A percentile compares a stretch with the other conserved stretches of the same genome.
These are phyloP conservation scores for Xanthorhoe spadicearia DNA, from an alignment of 2,888 invertebrate species.

Conservation along the genomic window DNA sequence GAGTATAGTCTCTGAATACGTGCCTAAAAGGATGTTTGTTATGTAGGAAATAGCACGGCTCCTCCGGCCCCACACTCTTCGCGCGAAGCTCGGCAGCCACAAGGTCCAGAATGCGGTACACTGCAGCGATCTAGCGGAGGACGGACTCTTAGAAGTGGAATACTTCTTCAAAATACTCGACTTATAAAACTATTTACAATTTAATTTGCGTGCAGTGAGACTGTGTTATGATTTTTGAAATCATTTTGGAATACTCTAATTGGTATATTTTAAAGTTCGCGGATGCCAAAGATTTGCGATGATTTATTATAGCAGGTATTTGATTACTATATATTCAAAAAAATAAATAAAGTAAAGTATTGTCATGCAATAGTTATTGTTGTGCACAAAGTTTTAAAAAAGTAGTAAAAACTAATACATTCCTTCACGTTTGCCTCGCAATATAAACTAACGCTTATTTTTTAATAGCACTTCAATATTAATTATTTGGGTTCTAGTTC, in stretches of 20 bases:
- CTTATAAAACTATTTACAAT: slow-evolving; percentile 54
- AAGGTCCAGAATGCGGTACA: slow-evolving; percentile 95
- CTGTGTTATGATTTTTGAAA: slow-evolving; percentile 26
- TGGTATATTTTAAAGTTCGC: slow-evolving; percentile 7
- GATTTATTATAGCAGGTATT: not conserved
- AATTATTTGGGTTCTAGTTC: not conserved
- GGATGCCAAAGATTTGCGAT: not conserved
- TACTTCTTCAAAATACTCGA: slow-evolving; percentile 91
- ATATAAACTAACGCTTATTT: not conserved
- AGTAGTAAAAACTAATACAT: not conserved
- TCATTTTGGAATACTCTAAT: slow-evolving; percentile 23
- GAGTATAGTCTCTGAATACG: too few species aligned
- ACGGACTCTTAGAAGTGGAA: slow-evolving; percentile 92
- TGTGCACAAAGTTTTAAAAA: not conserved
- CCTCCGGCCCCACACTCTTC: slow-evolving; percentile 91
- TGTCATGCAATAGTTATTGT: not conserved
- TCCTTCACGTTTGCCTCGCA: not conserved
- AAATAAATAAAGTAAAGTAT: not conserved
- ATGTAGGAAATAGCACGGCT: slow-evolving; percentile 93
- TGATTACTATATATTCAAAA: not conserved
- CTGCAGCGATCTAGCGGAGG: slow-evolving; percentile 96
- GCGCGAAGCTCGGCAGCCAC: slow-evolving; percentile 92
- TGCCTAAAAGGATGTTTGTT: slow-evolving; percentile 8
- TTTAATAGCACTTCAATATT: not conserved
- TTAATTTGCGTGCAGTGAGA: slow-evolving; percentile 24